Evolutionary conservation across 2,797 vertebrate species (phyloP).

Genomic region (Iguana delicatissima): DNA sequence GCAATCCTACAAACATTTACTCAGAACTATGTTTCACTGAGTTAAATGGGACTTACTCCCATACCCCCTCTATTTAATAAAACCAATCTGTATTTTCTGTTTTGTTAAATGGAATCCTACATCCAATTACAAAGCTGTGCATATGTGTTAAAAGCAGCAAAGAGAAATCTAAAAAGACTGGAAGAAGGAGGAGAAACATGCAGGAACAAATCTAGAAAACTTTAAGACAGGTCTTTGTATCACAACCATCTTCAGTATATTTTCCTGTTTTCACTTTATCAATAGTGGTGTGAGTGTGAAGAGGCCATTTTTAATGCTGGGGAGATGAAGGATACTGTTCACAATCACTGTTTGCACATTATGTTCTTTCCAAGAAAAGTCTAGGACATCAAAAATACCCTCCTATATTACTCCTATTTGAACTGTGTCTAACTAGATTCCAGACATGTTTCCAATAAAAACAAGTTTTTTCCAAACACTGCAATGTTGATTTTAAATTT

Average conservation of each 20-base stretch:
- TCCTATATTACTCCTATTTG: background rate
- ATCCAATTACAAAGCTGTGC: background rate
- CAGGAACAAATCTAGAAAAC: background rate
- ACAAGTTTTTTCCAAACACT: slow-evolving; percentile 3
- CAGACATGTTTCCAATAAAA: slow-evolving; percentile 12
- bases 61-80: background rate
- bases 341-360: background rate
- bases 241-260: background rate
- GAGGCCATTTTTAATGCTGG: background rate
- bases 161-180: background rate
- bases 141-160: background rate
- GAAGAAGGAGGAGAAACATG: background rate
- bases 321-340: background rate
- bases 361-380: slow-evolving; percentile 8
- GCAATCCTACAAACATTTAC: background rate
- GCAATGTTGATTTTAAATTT: background rate
- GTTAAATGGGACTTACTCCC: too few relatives aligned
- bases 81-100: background rate
- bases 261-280: background rate
- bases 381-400: background rate
- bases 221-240: background rate
- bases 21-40: background rate
- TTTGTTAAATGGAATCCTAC: background rate
- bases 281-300: background rate
- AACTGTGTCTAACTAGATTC: slow-evolving; percentile 35